Conservation (phyloP, 2,113 vertebrate species). For the Cynopterus brachyotis region DNA sequence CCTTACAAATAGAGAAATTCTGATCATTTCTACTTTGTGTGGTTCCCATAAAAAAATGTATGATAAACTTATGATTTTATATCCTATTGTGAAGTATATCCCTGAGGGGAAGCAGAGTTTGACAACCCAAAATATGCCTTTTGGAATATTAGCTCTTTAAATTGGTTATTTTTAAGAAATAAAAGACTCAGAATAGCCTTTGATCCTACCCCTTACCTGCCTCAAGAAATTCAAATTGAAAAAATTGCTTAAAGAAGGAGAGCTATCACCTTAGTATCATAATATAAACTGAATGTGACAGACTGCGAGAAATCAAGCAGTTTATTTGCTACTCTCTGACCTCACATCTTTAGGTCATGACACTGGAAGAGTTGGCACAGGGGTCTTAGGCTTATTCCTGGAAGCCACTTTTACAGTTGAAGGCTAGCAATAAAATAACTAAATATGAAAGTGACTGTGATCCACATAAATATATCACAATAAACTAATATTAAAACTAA, state of each 20-base stretch:
- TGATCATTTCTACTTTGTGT: not conserved
- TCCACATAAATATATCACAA: not conserved
- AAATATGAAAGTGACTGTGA: not conserved
- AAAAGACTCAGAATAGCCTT: not conserved
- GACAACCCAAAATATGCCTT: not conserved
- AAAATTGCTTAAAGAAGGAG: not conserved
- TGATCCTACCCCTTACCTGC: not conserved
- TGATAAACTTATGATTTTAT: not conserved
- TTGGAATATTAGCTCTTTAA: not conserved
- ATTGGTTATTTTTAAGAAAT: not conserved
- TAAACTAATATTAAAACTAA: not conserved
- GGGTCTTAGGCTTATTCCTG: not conserved
- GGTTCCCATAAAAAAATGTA: not conserved
- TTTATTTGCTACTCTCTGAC: not conserved
- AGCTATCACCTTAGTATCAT: not conserved
- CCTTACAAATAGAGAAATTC: not conserved
- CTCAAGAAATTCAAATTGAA: not conserved
- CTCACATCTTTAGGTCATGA: not conserved
- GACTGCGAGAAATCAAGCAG: not conserved
- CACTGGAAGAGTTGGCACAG: not conserved
- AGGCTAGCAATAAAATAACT: not conserved
- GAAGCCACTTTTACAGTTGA: not conserved
- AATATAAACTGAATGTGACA: too few species aligned
- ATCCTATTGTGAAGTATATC: not conserved
- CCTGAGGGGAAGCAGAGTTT: not conserved